Evolutionary conservation across 2,113 vertebrate genomes (phyloP).

Genomic region (Drymodes brunneopygia): DNA sequence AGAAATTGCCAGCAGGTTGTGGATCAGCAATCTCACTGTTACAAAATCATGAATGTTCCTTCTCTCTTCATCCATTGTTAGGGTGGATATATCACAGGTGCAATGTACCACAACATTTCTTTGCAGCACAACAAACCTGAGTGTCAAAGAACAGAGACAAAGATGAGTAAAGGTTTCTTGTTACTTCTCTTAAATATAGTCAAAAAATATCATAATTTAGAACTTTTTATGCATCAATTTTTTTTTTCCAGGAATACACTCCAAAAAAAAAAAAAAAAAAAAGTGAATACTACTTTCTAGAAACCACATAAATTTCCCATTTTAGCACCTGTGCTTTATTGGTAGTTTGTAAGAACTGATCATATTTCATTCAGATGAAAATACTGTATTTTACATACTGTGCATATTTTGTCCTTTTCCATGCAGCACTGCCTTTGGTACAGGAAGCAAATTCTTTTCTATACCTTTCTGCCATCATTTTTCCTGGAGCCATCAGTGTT

Average conservation of each 20-base stretch:
- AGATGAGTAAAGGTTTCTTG: neutral
- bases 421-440: neutral
- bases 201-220: accelerated
- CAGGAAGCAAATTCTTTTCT: neutral
- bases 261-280: neutral
- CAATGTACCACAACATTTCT: neutral
- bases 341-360: neutral
- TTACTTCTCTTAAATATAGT: neutral
- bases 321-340: neutral
- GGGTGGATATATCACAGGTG: neutral
- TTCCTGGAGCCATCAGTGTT: neutral
- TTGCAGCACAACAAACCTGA: neutral
- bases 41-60: constrained; percentile 44
- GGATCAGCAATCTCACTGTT: constrained; percentile 28
- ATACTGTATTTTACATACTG: neutral
- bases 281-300: neutral
- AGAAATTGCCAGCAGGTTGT: neutral
- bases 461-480: neutral
- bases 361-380: neutral
- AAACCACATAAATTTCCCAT: neutral
- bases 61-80: neutral
- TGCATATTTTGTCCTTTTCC: neutral
- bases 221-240: neutral
- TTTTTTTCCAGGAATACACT: neutral
- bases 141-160: neutral